phyloP scores from a whole-genome alignment of 2,797 vertebrate genomes.

The Darevskia mixta region DNA sequence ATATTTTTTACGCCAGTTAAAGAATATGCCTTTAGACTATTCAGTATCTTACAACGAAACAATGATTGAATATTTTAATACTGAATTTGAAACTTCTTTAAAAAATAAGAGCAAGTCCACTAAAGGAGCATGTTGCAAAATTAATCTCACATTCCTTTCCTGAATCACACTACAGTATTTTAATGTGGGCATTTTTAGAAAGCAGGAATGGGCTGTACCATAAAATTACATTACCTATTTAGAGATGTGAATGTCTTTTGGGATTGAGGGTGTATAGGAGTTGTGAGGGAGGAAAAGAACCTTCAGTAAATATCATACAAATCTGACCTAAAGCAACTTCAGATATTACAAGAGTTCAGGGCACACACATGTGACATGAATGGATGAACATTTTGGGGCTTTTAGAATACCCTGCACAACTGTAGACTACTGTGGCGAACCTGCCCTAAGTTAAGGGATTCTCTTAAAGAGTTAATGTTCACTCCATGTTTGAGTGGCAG shows the following conservation, averaged over 20 bases:
- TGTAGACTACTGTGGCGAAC: background rate
- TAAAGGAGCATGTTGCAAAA: slow-evolving; percentile 1
- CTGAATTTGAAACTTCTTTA: slow-evolving; percentile 48
- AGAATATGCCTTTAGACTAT: slow-evolving; percentile 42
- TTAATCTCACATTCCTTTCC: background rate
- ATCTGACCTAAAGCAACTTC: background rate
- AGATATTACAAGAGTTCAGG: background rate
- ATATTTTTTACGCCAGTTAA: slow-evolving; percentile 41
- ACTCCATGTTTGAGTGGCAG: no score
- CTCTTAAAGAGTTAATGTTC: no score
- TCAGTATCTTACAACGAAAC: slow-evolving; percentile 38
- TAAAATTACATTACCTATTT: slow-evolving; percentile 25
- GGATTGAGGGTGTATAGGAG: no score
- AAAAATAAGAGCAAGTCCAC: slow-evolving; percentile 18
- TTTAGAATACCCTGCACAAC: background rate
- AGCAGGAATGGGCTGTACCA: slow-evolving; percentile 31
- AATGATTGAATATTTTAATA: slow-evolving; percentile 46
- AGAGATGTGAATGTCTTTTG: background rate
- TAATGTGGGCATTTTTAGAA: background rate
- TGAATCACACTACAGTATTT: background rate
- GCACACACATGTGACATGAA: background rate
- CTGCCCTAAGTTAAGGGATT: no score
- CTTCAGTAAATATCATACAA: background rate
- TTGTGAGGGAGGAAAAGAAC: background rate
- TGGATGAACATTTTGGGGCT: background rate